Base-by-base conservation (phyloP, 1,140 invertebrate species). In the Macrostomum lignano region DNA sequence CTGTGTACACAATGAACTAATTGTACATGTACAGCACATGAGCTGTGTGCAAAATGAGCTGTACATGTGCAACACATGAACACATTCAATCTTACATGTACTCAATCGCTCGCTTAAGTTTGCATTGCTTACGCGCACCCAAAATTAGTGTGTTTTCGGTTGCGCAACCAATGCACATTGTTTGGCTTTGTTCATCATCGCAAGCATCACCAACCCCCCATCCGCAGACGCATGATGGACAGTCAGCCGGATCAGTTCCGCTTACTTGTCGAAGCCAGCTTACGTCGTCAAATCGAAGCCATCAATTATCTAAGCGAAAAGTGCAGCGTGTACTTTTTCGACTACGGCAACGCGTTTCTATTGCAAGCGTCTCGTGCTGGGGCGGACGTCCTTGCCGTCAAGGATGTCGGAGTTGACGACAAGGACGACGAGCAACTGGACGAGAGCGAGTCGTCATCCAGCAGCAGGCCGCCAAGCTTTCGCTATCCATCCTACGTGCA, bases 321-420 rank as follows among this genome's bases (percentile, higher is more conserved):
- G 17, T 1, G 7, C 17, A 69, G 69, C n/a, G 49, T 71, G 46
- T 60, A 57, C 38, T 71, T 71, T 49, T 71, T 65, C 64, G 69
- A 71, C 47, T 71, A 71, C 49, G 69, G 69, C 19, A 71, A 71
- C 49, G 69, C 69, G 3, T 71, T 71, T 46, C 56, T 71, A 15
- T 47, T 72, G 22, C 67, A 72, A 50, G 67, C 68, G 9, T 48
- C 57, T 23, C 48, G 67, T 37, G 67, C 69, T 19, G 69, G 68
- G 51, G 49, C 44, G 13, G 25, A 47, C 17, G 36, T 28, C 5
- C 19, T 28, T 28, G 9, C 19, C 3, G 9, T 15, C 4, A 28
- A 28, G 7, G 7, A 3, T 15, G 19, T 19, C 7, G 28, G 9
- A n/a, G 20, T 22, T 33, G 31, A 33, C 20, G 31, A 19, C 3